Evolutionary conservation across 1,140 invertebrate genomes (phyloP).

Genomic region (Drosophila jambulina): DNA sequence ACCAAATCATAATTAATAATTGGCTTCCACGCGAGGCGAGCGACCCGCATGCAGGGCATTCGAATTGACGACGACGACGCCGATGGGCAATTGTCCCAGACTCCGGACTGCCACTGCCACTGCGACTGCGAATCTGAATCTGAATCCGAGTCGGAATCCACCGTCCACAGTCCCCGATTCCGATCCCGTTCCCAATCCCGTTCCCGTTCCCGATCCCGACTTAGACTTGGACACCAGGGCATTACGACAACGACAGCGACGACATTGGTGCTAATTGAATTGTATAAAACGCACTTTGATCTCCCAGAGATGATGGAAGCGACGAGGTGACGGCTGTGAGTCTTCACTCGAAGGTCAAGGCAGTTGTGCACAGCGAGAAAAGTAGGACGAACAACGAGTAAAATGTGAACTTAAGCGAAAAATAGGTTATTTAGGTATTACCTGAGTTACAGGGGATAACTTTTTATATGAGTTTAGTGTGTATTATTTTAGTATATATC

Average conservation of each 20-base stretch:
- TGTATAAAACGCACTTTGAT: conserved; percentile 79
- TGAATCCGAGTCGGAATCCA: conserved; percentile 8
- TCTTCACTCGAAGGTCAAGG: conserved; percentile 57
- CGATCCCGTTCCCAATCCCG: neutral
- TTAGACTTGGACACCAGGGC: neutral
- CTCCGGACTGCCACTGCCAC: conserved; percentile 8
- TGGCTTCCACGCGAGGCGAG: conserved; percentile 39
- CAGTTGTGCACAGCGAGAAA: conserved; percentile 19
- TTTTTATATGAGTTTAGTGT: no score
- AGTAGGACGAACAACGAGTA: neutral
- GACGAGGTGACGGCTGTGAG: conserved; percentile 5
- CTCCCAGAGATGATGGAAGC: conserved; percentile 36
- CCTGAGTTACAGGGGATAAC: neutral
- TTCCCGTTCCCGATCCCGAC: neutral
- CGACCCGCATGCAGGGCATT: conserved; percentile 42
- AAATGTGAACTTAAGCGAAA: neutral
- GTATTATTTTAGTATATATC: no score
- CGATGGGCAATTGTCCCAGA: conserved; percentile 33
- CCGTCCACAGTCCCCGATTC: neutral
- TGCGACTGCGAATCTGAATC: conserved; percentile 4
- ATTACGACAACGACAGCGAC: conserved; percentile 16
- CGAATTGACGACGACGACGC: conserved; percentile 36
- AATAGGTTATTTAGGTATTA: neutral
- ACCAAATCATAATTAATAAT: conserved; percentile 71
- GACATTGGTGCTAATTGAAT: conserved; percentile 73